Conservation (phyloP, 2,888 invertebrate genomes). For the Hirtodrosophila duncani region DNA sequence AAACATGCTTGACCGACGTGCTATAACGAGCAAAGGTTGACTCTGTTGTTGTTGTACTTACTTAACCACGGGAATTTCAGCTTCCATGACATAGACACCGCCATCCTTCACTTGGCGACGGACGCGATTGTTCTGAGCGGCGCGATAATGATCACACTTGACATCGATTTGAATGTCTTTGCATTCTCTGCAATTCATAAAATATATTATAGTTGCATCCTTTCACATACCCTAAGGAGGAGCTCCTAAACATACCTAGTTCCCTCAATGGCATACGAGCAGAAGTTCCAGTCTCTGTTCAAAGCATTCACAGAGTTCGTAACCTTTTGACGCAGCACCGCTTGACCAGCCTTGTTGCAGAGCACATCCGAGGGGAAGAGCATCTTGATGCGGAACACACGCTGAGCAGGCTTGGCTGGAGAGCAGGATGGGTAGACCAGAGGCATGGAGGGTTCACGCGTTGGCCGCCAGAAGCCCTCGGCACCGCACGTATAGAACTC, state of each 20-base stretch:
- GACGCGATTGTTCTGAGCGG: conserved; percentile 80
- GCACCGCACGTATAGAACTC: conserved; percentile 98
- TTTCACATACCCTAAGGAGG: not conserved
- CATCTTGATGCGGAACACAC: conserved; percentile 95
- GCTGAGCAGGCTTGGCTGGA: conserved; percentile 92
- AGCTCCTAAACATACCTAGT: conserved; percentile 72
- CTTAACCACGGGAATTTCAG: conserved; percentile 91
- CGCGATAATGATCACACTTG: conserved; percentile 89
- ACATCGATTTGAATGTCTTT: conserved; percentile 94
- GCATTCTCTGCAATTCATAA: conserved; percentile 84
- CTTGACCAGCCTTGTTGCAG: conserved; percentile 96
- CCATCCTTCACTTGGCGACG: conserved; percentile 84
- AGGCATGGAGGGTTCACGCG: conserved; percentile 87
- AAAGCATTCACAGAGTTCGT: conserved; percentile 92
- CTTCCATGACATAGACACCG: conserved; percentile 89
- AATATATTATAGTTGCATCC: not conserved
- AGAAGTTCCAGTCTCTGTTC: conserved; percentile 98
- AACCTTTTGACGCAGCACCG: conserved; percentile 92
- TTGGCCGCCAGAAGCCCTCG: conserved; percentile 98
- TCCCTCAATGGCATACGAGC: conserved; percentile 92
- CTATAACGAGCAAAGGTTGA: no score
- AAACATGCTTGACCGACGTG: conserved; percentile 37
- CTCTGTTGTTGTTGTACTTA: conserved; percentile 80
- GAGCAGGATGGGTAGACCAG: conserved; percentile 95
- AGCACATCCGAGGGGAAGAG: conserved; percentile 97